Conservation (phyloP, 2,888 invertebrate genomes). For the Galerucella pusilla region DNA sequence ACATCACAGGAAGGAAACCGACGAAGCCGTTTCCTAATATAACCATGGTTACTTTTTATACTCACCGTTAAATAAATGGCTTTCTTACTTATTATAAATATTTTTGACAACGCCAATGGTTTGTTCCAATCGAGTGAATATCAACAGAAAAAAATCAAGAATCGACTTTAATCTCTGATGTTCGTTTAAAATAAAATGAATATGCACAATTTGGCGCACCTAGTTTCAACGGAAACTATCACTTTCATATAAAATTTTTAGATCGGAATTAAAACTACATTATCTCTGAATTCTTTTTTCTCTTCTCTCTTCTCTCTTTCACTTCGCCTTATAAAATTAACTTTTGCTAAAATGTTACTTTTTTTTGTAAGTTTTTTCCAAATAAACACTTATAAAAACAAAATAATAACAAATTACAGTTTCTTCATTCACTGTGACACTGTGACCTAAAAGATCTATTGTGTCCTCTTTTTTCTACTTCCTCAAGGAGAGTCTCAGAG, state of each 20-base stretch:
- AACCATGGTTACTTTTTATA: no score
- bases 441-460: no score
- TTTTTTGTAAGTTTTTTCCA: no score
- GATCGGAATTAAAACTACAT: background rate
- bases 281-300: background rate
- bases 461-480: no score
- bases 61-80: no score
- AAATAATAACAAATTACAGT: no score
- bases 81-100: background rate
- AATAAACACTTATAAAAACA: no score
- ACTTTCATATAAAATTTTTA: conserved; percentile 6
- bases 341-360: background rate
- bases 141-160: background rate
- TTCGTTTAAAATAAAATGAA: background rate
- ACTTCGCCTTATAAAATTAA: conserved; percentile 1
- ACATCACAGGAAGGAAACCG: no score
- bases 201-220: background rate
- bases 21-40: no score
- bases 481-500: no score
- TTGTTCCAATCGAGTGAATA: background rate
- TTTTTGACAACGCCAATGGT: background rate
- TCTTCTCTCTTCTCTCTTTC: background rate
- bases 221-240: background rate
- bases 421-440: no score
- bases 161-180: background rate